Conservation (phyloP, 1,140 invertebrate species). For the Nasonia vitripennis region DNA sequence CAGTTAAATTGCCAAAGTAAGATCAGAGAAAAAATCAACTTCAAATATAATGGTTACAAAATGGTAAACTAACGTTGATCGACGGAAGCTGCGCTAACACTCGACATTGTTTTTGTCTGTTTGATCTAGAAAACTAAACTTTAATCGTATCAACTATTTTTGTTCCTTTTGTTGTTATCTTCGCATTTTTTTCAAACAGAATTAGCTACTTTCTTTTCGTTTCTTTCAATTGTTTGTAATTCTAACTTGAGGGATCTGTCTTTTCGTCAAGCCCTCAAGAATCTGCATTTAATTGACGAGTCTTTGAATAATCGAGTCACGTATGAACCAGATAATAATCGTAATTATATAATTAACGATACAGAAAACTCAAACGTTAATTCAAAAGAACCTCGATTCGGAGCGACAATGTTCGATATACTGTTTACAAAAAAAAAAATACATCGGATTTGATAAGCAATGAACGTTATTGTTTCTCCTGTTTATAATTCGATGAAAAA, state of each 20-base stretch:
- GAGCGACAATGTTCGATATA: slow-evolving; percentile 52
- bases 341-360: slow-evolving; percentile 22
- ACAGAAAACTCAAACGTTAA: slow-evolving; percentile 21
- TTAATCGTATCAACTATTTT: slow-evolving; percentile 6
- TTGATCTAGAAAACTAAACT: not conserved
- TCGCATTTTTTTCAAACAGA: slow-evolving; percentile 14
- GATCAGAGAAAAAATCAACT: slow-evolving; percentile 30
- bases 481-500: slow-evolving; percentile 49
- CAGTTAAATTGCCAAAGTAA: slow-evolving; percentile 47
- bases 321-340: slow-evolving; percentile 34
- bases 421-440: slow-evolving; percentile 47
- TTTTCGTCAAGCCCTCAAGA: not conserved
- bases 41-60: slow-evolving; percentile 16
- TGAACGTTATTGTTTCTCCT: slow-evolving; percentile 51
- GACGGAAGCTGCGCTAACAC: slow-evolving; percentile 23
- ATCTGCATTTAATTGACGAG: slow-evolving; percentile 48
- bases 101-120: slow-evolving; percentile 1
- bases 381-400: slow-evolving; percentile 23
- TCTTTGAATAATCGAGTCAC: slow-evolving; percentile 41
- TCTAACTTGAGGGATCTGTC: not conserved
- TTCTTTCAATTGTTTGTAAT: slow-evolving; percentile 31
- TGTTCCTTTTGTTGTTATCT: slow-evolving; percentile 23
- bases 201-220: not conserved
- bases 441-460: slow-evolving; percentile 48
- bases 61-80: slow-evolving; percentile 6